A percentile compares a stretch with the other conserved stretches of the same genome.
phyloP scores from a whole-genome alignment of 1,140 invertebrate genomes.

The Drosophila bipectinata region DNA sequence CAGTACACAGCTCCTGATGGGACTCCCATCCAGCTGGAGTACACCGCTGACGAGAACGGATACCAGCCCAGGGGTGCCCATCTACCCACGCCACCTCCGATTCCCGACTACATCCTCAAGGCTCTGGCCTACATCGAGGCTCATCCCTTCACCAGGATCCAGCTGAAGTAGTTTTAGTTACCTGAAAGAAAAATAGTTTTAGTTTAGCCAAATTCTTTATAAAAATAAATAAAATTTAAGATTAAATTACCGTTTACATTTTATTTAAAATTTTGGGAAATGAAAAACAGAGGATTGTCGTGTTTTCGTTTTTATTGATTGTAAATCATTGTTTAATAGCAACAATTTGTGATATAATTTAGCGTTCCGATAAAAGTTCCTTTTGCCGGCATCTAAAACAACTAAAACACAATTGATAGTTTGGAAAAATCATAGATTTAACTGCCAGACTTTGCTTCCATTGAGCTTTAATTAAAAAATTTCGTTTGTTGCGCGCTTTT shows the following conservation, averaged over 20 bases:
- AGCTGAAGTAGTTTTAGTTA: conserved; percentile 39
- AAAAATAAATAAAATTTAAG: conserved; percentile 22
- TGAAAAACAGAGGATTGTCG: not conserved
- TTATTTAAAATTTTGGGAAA: not conserved
- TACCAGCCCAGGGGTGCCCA: conserved; percentile 90
- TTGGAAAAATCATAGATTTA: conserved; percentile 51
- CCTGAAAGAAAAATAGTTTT: conserved; percentile 15
- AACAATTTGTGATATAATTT: conserved; percentile 69
- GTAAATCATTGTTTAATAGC: conserved; percentile 55
- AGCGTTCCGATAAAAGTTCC: conserved; percentile 51
- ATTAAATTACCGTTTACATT: too few species aligned
- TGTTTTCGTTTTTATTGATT: conserved; percentile 50
- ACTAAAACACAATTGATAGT: conserved; percentile 56
- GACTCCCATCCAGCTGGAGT: conserved; percentile 85
- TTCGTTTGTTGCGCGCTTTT: conserved; percentile 59
- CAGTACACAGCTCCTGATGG: conserved; percentile 83
- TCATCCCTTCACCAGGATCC: conserved; percentile 82
- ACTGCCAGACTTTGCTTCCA: conserved; percentile 43
- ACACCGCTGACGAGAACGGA: conserved; percentile 91
- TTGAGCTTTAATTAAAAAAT: conserved; percentile 59
- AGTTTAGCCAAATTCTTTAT: conserved; percentile 32
- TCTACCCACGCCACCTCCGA: conserved; percentile 91
- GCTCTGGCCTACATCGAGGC: conserved; percentile 86
- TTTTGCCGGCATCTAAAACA: conserved; percentile 54
- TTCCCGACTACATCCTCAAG: conserved; percentile 88